Base-by-base conservation (phyloP, 2,888 invertebrate genomes). In the Euplagia quadripunctaria region DNA sequence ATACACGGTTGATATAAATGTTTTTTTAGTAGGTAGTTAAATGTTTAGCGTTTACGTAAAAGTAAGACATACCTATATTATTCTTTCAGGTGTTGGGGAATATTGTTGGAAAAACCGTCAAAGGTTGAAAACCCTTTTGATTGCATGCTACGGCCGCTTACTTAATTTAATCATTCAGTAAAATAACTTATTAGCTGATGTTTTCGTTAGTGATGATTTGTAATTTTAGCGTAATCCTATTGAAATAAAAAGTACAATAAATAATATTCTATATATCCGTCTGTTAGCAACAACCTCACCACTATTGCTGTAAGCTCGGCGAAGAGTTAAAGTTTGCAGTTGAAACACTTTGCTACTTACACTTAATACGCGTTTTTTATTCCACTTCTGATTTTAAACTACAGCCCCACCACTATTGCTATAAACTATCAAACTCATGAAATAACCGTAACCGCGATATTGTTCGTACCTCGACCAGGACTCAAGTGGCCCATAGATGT, bases 31-130 rank as follows among this genome's bases (percentile, higher is more conserved):
- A 11, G 12, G 55, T n/a, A 58, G 20, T 58, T 55, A 58, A n/a
- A 9, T 31, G 31, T 58, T 20, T n/a, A 5, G n/a, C 55, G 20
- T 11, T 20, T 20, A 61, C 31, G 20, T 20, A 58, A 58, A 58
- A 64, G 8, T 64, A 42, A 41, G 9, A 41, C 42, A 42, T 0
- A 41, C 42, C 17, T 3, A 42, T 64, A n/a, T 58, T 43, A 70
- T 77, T 71, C 68, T 92, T 90, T 41, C 91, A 95, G 95, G 95
- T 73, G 64, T 93, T 12, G 88, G 87, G 5, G 95, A 95, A 82
- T 95, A 92, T 79, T 88, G 89, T 49, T 95, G 95, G 95, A 94
- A 93, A 79, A 93, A 94, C 76, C 87, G 92, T 2, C 88, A 79
- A 63, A 81, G 88, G 58, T 83, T 93, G 67, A 82, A 82, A 55